phyloP scores from a whole-genome alignment of 2,888 invertebrate species.

The Yponomeuta plumbellus region DNA sequence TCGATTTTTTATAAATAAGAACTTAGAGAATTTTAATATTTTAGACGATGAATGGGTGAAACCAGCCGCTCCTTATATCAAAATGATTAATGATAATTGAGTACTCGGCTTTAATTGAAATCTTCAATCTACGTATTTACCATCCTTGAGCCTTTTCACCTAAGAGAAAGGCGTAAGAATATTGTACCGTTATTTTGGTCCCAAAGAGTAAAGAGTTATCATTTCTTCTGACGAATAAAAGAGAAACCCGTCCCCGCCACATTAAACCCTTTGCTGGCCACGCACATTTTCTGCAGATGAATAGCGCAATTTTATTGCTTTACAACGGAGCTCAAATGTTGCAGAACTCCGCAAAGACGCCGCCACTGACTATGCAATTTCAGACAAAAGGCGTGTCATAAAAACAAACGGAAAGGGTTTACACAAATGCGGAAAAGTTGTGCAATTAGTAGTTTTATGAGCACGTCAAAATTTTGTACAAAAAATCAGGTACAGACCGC shows the following conservation, averaged over 20 bases:
- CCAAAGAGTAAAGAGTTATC: conserved; percentile 27
- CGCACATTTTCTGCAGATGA: conserved; percentile 63
- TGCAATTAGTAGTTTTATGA: conserved; percentile 65
- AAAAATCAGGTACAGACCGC: conserved; percentile 67
- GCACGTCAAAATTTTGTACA: conserved; percentile 35
- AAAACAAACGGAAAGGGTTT: conserved; percentile 75
- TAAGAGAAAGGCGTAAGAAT: conserved; percentile 47
- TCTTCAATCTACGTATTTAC: conserved; percentile 29
- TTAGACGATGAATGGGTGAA: not conserved
- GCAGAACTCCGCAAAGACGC: conserved; percentile 68
- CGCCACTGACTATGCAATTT: conserved; percentile 44
- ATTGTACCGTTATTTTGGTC: conserved; percentile 57
- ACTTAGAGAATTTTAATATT: not conserved
- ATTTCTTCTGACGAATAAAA: conserved; percentile 44
- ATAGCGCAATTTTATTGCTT: conserved; percentile 71
- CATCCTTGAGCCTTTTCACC: conserved; percentile 40
- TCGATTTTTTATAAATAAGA: too few relatives aligned
- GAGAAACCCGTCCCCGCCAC: conserved; percentile 51
- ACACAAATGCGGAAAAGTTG: conserved; percentile 68
- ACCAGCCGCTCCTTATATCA: conserved; percentile 3
- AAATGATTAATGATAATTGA: conserved; percentile 39
- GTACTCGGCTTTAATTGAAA: not conserved
- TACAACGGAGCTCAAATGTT: conserved; percentile 56
- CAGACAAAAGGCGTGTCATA: conserved; percentile 61
- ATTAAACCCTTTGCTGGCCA: conserved; percentile 61